Percentiles rank a stretch among this genome's conserved stretches.
Evolutionary conservation across 2,113 vertebrate genomes (phyloP).

Genomic region (Centropristis striata): DNA sequence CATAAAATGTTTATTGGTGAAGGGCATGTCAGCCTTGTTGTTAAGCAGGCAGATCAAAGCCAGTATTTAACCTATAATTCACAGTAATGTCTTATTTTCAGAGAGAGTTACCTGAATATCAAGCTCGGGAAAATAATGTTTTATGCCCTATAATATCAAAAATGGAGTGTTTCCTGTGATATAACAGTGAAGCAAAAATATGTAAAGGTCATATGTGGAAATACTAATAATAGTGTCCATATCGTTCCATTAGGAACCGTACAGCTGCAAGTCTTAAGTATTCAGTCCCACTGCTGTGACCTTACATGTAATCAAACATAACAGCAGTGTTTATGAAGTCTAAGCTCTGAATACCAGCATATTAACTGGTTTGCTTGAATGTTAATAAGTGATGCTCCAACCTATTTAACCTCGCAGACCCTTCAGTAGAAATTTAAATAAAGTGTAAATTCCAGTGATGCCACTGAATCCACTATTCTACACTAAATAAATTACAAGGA

Average conservation of each 20-base stretch:
- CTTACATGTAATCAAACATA: slow-evolving; percentile 32
- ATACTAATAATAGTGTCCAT: background rate
- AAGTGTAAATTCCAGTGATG: background rate
- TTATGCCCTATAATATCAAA: slow-evolving; percentile 4
- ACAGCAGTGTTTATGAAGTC: slow-evolving; percentile 5
- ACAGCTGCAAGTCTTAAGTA: slow-evolving; percentile 12
- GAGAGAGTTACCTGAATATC: slow-evolving; percentile 5
- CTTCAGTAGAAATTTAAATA: slow-evolving; percentile 4
- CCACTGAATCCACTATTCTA: background rate
- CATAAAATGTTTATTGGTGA: slow-evolving; percentile 23
- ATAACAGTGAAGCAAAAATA: slow-evolving; percentile 6
- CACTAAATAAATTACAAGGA: background rate
- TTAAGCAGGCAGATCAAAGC: slow-evolving; percentile 6
- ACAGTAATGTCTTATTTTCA: slow-evolving; percentile 32
- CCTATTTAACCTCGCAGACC: background rate
- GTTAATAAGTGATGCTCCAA: slow-evolving; percentile 9
- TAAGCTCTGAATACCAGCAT: slow-evolving; percentile 40
- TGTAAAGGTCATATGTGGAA: slow-evolving; percentile 29
- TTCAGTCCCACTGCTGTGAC: slow-evolving; percentile 20
- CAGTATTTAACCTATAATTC: slow-evolving; percentile 5
- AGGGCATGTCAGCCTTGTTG: slow-evolving; percentile 32
- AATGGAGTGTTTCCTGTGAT: slow-evolving; percentile 1
- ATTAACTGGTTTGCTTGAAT: background rate
- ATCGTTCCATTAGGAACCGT: slow-evolving; percentile 18
- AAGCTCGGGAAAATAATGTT: slow-evolving; percentile 12